Conservation (phyloP, 2,113 vertebrate genomes). For the Bos javanicus region DNA sequence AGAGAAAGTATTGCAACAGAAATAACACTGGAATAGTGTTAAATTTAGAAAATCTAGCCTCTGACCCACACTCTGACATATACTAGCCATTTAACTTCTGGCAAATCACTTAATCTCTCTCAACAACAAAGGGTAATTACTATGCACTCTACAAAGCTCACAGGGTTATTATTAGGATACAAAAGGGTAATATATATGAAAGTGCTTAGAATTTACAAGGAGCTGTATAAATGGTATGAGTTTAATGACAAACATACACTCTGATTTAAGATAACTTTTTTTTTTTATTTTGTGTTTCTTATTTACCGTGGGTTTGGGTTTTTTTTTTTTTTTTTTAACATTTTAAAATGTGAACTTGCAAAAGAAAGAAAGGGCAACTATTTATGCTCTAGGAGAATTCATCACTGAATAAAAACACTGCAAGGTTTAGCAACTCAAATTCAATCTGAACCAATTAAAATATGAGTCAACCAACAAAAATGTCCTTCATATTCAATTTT, state of each 20-base stretch:
- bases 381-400: not conserved
- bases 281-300: not conserved
- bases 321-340: not conserved
- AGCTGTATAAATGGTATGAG: not conserved
- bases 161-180: constrained; percentile 31
- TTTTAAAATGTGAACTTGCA: constrained; percentile 46
- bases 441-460: constrained; percentile 35
- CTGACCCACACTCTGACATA: not conserved
- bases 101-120: constrained; percentile 36
- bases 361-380: not conserved
- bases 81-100: not conserved
- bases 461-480: constrained; percentile 37
- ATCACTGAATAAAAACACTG: constrained; percentile 28
- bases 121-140: constrained; percentile 49
- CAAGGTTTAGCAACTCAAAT: constrained; percentile 24
- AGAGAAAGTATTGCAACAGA: not conserved
- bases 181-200: constrained; percentile 26
- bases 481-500: not conserved
- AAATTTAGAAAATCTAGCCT: not conserved
- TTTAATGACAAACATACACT: constrained; percentile 9
- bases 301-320: not conserved
- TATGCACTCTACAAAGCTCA: constrained; percentile 10
- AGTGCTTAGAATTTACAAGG: constrained; percentile 35
- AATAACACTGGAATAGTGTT: not conserved
- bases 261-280: constrained; percentile 44